These are phyloP conservation scores for Atta cephalotes DNA, from an alignment of 1,140 invertebrate genomes.

Conservation along the genomic window DNA sequence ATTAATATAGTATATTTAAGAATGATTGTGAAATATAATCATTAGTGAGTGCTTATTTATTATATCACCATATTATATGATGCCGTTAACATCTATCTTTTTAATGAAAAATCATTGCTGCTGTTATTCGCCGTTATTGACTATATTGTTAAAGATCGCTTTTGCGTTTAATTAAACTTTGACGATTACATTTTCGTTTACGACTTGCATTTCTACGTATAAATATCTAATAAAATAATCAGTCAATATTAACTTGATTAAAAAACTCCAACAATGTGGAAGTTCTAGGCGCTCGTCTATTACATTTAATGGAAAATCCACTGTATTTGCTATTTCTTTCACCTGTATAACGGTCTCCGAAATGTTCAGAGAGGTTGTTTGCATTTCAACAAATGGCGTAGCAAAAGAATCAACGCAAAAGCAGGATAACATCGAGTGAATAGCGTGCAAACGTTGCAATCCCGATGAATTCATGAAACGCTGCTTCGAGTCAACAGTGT, in stretches of 20 bases:
- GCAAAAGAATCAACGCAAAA: slow-evolving; percentile 36
- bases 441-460: slow-evolving; percentile 41
- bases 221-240: slow-evolving; percentile 6
- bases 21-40: neutral
- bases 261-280: neutral
- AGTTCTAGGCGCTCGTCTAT: neutral
- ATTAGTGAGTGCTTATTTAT: neutral
- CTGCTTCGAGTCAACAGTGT: slow-evolving; percentile 22
- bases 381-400: slow-evolving; percentile 33
- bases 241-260: neutral
- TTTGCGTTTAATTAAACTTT: neutral
- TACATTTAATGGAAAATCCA: neutral
- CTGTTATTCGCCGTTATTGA: neutral
- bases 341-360: slow-evolving; percentile 13
- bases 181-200: neutral
- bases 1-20: too few species aligned
- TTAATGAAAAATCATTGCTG: neutral
- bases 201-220: neutral
- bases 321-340: slow-evolving; percentile 20
- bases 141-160: neutral
- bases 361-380: slow-evolving; percentile 30
- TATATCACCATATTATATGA: neutral
- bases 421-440: slow-evolving; percentile 5
- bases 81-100: neutral
- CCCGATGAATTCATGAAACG: slow-evolving; percentile 37